phyloP scores from a whole-genome alignment of 2,113 vertebrate species.

The Phoenicopterus ruber region DNA sequence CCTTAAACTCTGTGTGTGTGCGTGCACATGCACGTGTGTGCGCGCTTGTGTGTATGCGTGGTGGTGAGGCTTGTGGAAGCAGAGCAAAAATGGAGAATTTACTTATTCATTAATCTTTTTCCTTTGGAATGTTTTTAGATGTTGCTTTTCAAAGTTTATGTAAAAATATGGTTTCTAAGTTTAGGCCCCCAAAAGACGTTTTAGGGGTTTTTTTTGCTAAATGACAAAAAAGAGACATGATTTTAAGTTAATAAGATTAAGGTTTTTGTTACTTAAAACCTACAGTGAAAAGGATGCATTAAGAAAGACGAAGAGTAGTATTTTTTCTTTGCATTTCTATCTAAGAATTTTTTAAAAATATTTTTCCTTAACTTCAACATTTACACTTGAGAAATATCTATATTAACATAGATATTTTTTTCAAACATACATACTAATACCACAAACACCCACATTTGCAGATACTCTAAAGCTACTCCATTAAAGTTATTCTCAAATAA shows the following conservation, averaged over 20 bases:
- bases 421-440: neutral
- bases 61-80: neutral
- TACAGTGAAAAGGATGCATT: neutral
- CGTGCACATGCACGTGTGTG: too few species aligned
- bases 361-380: neutral
- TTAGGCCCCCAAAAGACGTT: neutral
- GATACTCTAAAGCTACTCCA: neutral
- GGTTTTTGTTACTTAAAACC: neutral
- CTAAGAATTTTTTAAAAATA: neutral
- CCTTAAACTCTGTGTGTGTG: neutral
- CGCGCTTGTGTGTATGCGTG: too few species aligned
- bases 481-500: neutral
- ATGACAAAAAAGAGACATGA: neutral
- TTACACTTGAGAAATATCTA: neutral
- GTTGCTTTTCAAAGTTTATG: constrained; percentile 3
- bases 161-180: neutral
- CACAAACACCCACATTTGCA: neutral
- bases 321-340: neutral
- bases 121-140: neutral
- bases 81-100: neutral
- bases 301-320: neutral
- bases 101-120: constrained; percentile 13
- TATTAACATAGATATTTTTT: neutral
- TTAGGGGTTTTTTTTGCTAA: neutral
- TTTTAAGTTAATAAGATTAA: neutral